Base-by-base conservation (phyloP, 2,888 invertebrate species). In the Drosophila neotestacea region DNA sequence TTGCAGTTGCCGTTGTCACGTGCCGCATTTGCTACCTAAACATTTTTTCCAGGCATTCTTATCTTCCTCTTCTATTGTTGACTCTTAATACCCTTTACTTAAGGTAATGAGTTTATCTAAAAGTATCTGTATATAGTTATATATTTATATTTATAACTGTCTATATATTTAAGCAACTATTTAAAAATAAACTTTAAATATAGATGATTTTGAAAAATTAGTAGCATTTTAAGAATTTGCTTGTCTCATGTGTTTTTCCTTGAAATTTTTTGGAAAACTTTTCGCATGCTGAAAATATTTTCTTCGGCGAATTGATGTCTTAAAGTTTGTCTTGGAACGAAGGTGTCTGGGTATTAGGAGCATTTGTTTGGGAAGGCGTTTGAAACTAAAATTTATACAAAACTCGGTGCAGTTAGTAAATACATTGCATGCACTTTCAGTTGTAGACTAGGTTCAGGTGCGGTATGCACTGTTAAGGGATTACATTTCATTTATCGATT, bases 401-500 rank as follows among this genome's bases (percentile, higher is more conserved):
- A 85, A 55, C 58, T 62, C 42, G 10, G 27, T 48, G 59, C 62
- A 54, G 63, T 61, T 42, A 50, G 65, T 65, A 70, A 70, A 70
- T 42, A 74, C 50, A 63, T 63, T 4, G 67, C 41, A 64, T 65
- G 64, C 62, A 51, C 16, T 60, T 63, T 60, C 60, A 48, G 13
- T 54, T 41, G 50, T 38, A 42, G 41, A n/a, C 16, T 61, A 30
- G 42, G 7, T n/a, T 9, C 13, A 41, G 27, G 7, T 11, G 38
- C 5, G 16, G 58, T 16, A 28, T 38, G 54, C n/a, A 52, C 27
- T 52, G 46, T 61, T 42, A 50, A 52, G 83, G 81, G 81, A 85
- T 84, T 85, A 81, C 81, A 79, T 84, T 83, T 84, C 81, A 85
- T 85, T 85, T 84, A 84, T 84, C 83, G 84, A 84, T 83, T 84